Evolutionary conservation across 2,113 vertebrate species (phyloP).

Genomic region (Theristicus caerulescens): DNA sequence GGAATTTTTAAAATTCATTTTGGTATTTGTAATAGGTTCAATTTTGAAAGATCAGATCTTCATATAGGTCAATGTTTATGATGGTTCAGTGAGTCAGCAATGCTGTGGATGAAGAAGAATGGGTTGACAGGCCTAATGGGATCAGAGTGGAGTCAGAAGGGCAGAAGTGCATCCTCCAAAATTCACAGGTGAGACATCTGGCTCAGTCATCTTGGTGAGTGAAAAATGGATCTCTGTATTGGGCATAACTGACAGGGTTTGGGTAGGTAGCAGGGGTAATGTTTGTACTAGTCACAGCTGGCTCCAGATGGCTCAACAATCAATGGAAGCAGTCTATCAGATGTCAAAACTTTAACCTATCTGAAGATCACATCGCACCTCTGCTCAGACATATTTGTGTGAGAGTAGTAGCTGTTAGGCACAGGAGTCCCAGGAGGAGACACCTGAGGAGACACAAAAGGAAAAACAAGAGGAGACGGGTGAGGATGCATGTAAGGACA

Average conservation of each 20-base stretch:
- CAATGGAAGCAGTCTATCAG: background rate
- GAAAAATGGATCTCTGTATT: background rate
- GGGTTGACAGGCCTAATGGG: background rate
- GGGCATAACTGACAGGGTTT: background rate
- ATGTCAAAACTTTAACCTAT: rapidly evolving
- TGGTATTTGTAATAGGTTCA: background rate
- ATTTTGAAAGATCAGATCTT: background rate
- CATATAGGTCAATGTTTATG: background rate
- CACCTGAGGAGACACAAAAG: background rate
- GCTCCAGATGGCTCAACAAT: background rate
- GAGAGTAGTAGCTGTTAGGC: background rate
- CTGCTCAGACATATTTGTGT: background rate
- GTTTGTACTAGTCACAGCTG: background rate
- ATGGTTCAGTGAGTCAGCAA: background rate
- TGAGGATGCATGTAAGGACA: background rate
- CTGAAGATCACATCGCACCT: too few species aligned
- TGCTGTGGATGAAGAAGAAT: background rate
- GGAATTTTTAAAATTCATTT: background rate
- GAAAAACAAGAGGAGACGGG: background rate
- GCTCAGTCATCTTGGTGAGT: background rate
- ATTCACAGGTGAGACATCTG: background rate
- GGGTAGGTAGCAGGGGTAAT: background rate
- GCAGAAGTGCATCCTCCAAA: background rate
- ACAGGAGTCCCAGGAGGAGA: background rate
- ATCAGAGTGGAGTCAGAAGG: background rate